Evolutionary conservation across 2,797 vertebrate species (phyloP), one percentile per base, ranked within the genome.

Genomic region (Sebastiscus tertius): DNA sequence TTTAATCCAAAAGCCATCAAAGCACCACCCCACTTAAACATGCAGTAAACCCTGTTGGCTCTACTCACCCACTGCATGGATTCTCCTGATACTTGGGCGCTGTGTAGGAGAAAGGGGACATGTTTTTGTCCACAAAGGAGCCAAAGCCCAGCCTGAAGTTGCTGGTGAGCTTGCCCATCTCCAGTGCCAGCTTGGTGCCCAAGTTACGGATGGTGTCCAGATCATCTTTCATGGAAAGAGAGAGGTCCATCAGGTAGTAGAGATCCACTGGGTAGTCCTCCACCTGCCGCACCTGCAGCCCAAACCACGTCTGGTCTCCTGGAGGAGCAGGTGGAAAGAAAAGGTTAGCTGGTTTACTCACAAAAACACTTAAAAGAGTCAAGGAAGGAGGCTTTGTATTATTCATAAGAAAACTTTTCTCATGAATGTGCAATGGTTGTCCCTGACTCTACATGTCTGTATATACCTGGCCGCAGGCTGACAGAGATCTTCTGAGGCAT

Each of bases 211-310:
- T 99, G 16, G 95, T 99, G 75, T 98, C 96, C 87, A 99, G 92
- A 86, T 99, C 98, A 0, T 99, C 98, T 1, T 99, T 99, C 99
- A 99, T 99, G 92, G 99, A 99, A 22, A 99, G 95, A 4, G 99
- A 99, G 29, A 99, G 97, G 85, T 99, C 99, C 99, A 99, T 99
- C 91, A 99, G 93, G 94, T 99, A 99, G 93, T 99, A 99, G 8
- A 99, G 94, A 79, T 99, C 99, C 92, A 99, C 98, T 0, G 99
- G 99, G 72, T 99, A 99, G 84, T 99, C 99, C 87, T 99, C 98
- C 88, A 99, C 98, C 83, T 98, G 98, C n/a, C 98, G 96, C 55
- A 99, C 98, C 84, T 99, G 97, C 49, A 99, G 94, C 29, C 86
- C 95, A 87, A 99, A 98, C 14, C 93, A 95, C 0, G 96, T 95